A percentile compares a stretch with the other conserved stretches of the same genome.
phyloP scores from a whole-genome alignment of 2,113 vertebrate genomes.

The Spizaetus ornatus region DNA sequence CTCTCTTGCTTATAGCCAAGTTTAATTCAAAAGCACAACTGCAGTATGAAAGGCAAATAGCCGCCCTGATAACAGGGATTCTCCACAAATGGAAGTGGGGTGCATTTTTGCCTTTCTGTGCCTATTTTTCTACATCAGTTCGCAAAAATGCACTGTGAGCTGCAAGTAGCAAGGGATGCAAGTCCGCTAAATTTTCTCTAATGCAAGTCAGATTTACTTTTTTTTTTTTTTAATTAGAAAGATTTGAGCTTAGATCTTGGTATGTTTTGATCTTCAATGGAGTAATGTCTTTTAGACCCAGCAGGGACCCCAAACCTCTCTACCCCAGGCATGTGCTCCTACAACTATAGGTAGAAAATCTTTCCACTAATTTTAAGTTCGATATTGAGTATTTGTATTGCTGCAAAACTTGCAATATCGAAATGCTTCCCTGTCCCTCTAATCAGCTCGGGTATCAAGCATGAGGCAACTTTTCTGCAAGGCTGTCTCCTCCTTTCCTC shows the following conservation, averaged over 20 bases:
- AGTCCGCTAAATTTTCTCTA: background rate
- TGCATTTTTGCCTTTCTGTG: background rate
- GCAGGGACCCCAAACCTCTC: background rate
- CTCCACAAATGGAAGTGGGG: background rate
- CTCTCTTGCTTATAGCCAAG: background rate
- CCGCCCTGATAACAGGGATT: background rate
- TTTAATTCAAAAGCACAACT: background rate
- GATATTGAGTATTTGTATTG: background rate
- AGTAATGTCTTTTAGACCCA: background rate
- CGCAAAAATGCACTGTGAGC: background rate
- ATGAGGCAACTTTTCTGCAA: background rate
- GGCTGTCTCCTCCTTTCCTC: background rate
- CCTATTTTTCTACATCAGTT: background rate
- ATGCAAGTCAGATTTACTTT: background rate
- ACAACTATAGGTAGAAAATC: background rate
- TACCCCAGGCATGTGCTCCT: background rate
- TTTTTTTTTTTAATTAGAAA: background rate
- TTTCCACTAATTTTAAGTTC: background rate
- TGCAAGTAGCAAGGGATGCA: background rate
- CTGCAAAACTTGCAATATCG: background rate
- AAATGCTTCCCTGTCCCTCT: background rate
- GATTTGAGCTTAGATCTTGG: background rate
- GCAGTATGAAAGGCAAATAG: background rate
- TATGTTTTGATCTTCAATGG: background rate
- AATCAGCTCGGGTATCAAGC: background rate